Evolutionary conservation across 2,113 vertebrate genomes (phyloP).

Genomic region (Gymnobelideus leadbeateri): DNA sequence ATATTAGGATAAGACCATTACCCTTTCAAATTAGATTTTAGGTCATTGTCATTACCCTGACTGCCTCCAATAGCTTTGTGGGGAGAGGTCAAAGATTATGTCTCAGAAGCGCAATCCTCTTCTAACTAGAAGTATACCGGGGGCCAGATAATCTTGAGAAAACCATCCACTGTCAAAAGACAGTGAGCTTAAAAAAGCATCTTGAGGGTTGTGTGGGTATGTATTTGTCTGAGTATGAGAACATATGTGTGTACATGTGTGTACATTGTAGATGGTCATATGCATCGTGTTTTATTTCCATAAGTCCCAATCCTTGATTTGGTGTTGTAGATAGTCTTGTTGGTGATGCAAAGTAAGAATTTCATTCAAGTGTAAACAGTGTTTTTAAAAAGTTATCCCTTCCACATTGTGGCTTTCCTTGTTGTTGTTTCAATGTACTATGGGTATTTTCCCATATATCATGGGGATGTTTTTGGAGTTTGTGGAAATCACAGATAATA

Average conservation of each 20-base stretch:
- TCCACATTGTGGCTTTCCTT: too few relatives aligned
- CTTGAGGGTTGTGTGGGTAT: neutral
- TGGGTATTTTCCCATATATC: too few relatives aligned
- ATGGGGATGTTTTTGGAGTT: too few relatives aligned
- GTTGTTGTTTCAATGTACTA: too few relatives aligned
- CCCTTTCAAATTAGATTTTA: neutral
- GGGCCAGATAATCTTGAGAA: neutral
- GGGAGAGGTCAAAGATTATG: neutral
- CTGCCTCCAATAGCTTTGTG: neutral
- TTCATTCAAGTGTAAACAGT: neutral
- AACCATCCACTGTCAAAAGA: neutral
- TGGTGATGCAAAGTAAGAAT: neutral
- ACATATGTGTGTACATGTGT: too few relatives aligned
- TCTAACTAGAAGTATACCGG: neutral
- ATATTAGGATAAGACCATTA: neutral
- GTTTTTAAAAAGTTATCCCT: neutral
- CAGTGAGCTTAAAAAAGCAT: neutral
- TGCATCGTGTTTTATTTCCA: neutral
- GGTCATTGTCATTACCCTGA: neutral
- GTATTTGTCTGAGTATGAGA: neutral
- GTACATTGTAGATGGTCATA: neutral
- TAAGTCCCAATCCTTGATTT: neutral
- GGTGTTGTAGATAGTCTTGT: neutral
- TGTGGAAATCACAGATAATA: too few relatives aligned
- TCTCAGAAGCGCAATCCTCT: neutral